Evolutionary conservation across 2,113 vertebrate genomes (phyloP), one percentile per base, ranked within the genome.

Genomic region (Emydura subglobosa): DNA sequence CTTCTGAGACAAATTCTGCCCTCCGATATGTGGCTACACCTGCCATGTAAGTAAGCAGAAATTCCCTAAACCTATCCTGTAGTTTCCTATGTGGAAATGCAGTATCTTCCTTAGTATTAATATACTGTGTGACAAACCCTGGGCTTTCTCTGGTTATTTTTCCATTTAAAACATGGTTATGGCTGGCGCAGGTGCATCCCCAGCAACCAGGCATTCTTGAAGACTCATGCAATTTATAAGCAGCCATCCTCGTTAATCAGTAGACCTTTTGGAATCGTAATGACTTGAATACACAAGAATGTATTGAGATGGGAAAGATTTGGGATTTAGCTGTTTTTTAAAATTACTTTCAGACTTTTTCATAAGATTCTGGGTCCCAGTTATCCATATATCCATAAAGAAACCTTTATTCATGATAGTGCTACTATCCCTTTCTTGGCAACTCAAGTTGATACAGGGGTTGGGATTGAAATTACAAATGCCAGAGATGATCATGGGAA

Each of bases 311-410:
- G 85, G 76, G 85, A 91, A 65, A 94, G 31, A 10, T 11, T 16
- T 68, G 13, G 5, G 12, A 85, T 94, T 94, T n/a, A 68, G n/a
- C 34, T n/a, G n/a, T 21, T 34, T 91, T 86, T 88, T 86, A 7
- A 85, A 85, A 95, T 84, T 89, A 78, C 49, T 84, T n/a, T 47
- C 55, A 84, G 90, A 97, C 92, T 3, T 94, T 96, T 51, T 53
- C 39, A 83, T 61, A 8, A 93, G 19, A 2, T 53, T 89, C 49
- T 55, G 84, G 7, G 90, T 7, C 2, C 21, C 85, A 34, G 79
- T 22, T 50, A 29, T 89, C 19, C 72, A 76, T 72, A 94, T 50
- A 29, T 89, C 19, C 72, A 76, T 72, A 94, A 84, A 50, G 17
- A 91, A 94, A 90, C 7, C 47, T 5, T 65, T 84, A 90, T 86